Evolutionary conservation across 2,797 vertebrate genomes (phyloP), one percentile per base, ranked within the genome.

Genomic region (Bovichtus variegatus): DNA sequence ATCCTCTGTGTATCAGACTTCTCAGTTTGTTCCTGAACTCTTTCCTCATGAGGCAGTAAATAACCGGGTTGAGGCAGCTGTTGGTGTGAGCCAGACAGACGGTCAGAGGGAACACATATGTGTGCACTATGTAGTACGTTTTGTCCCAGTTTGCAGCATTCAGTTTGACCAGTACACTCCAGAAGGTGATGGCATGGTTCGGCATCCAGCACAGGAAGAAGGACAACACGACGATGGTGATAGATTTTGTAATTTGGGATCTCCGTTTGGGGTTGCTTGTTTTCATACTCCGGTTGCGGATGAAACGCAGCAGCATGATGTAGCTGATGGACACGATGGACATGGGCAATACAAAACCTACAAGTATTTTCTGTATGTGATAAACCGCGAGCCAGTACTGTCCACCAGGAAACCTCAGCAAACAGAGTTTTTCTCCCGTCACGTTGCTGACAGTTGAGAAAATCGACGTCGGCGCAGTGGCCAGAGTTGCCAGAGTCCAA

Each of bases 121-220:
- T 95, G 82, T 96, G 95, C 54, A 94, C 90, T 3, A 91, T 68
- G 74, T 96, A 96, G 50, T 95, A 96, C 0, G 95, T 78, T 6
- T 76, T 87, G 84, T 95, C 92, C 94, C 94, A 96, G 81, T 93
- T 71, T 1, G 87, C 93, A 0, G 61, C 92, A 74, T 95, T 95
- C 31, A 95, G 89, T 76, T 96, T 96, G 67, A 96, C 95, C 78
- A 96, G 78, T 7, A 96, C 95, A 4, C 95, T 94, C 95, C 95
- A 96, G 34, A 96, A 40, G 8, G 95, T 95, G 68, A 94, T 89
- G 75, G 93, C 92, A 2, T 95, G 94, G 76, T 95, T 95, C 2
- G 95, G 95, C 92, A 94, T 93, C 93, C 94, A 95, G 84, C 94
- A 94, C 27, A 96, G 49, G 49, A 94, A 96, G 88, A 95, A 95